phyloP scores from a whole-genome alignment of 2,113 vertebrate genomes.

The Nestor notabilis region DNA sequence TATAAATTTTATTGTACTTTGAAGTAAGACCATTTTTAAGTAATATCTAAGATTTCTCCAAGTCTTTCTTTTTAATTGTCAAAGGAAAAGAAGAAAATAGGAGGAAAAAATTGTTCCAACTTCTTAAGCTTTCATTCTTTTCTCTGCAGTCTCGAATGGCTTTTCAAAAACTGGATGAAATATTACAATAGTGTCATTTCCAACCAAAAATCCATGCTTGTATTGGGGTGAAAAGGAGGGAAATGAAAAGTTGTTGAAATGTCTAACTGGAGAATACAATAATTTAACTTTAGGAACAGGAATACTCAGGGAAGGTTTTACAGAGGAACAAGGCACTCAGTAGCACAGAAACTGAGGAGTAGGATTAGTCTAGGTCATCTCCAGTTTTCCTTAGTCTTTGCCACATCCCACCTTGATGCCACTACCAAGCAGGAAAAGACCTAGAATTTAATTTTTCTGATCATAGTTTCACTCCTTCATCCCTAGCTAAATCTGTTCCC shows the following conservation, averaged over 20 bases:
- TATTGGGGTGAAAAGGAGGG: not conserved
- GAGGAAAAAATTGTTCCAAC: fast-evolving
- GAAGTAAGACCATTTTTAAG: not conserved
- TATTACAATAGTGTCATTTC: not conserved
- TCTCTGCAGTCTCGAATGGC: not conserved
- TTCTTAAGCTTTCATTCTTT: not conserved
- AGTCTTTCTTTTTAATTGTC: not conserved
- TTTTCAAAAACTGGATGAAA: not conserved
- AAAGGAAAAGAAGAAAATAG: not conserved
- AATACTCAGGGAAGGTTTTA: not conserved
- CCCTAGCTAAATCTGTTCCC: not conserved
- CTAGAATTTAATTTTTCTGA: not conserved
- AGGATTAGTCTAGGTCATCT: not conserved
- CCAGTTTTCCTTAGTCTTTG: not conserved
- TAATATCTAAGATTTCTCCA: not conserved
- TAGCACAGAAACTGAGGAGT: not conserved
- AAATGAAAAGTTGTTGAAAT: not conserved
- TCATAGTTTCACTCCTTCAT: not conserved
- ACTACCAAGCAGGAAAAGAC: not conserved
- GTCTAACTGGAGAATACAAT: not conserved
- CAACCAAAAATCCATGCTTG: not conserved
- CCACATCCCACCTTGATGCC: not conserved
- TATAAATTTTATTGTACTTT: not conserved
- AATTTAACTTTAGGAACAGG: not conserved
- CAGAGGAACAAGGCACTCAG: not conserved